Evolutionary conservation across 2,888 invertebrate species (phyloP), one percentile per base, ranked within the genome.

Genomic region (Apodemia mormo): DNA sequence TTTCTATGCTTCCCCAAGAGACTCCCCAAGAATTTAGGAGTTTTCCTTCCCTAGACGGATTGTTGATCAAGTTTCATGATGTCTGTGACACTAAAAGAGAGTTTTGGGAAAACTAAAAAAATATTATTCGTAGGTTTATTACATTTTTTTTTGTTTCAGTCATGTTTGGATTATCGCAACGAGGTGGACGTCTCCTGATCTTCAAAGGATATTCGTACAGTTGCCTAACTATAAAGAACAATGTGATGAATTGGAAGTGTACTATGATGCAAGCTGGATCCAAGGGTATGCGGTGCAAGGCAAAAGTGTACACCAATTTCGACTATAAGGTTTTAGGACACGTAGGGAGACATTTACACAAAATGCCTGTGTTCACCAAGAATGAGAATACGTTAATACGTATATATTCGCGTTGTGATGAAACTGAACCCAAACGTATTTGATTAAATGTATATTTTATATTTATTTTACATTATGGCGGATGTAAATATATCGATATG

Each of bases 241-340:
- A 73, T 68, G 49, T 81, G 76, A 68, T 76, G 0, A 82, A 82
- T 1, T 88, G 89, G 89, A 81, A 81, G 52, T 89, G 88, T 70
- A 83, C 85, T n/a, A 87, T 87, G 87, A 81, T 78, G 0, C 81
- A 82, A 68, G 80, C 82, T 2, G 85, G 85, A 0, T 84, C 86
- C 0, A 52, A n/a, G 49, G 70, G 77, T 1, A 85, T 80, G 66
- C 76, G 85, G 12, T 88, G 88, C 69, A 82, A 80, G 0, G 88
- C 87, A 1, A 88, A 82, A 69, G 69, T 88, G 0, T 82, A 80
- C 69, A 88, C 87, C 0, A 82, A 74, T 43, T 40, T 67, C 8
- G 45, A 77, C 0, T 79, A 83, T 70, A 69, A 81, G 33, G 83
- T 87, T 0, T 56, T 85, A 1, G 78, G 81, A 10, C 54, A 69